Percentiles rank a stretch among this genome's conserved stretches.
phyloP scores from a whole-genome alignment of 2,797 vertebrate species.

The Sandelia bainsii region DNA sequence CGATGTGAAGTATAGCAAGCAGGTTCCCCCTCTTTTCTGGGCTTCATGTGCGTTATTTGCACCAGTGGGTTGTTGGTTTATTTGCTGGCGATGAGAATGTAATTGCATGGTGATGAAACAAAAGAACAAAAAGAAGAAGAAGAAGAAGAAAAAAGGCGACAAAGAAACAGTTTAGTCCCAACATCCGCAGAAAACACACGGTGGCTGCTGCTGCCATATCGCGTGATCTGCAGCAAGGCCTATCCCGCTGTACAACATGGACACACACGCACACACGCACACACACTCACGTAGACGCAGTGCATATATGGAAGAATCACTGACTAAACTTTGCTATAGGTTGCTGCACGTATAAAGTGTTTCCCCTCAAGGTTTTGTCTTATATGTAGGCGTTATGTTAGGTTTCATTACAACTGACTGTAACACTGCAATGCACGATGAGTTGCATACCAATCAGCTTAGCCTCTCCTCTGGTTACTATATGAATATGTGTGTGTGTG shows the following conservation, averaged over 20 bases:
- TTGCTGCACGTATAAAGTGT: not conserved
- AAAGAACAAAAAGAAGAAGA: not conserved
- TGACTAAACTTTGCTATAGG: not conserved
- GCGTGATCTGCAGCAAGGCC: constrained; percentile 68
- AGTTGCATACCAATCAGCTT: constrained; percentile 72
- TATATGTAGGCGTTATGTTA: constrained; percentile 40
- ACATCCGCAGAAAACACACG: constrained; percentile 59
- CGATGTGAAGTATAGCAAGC: constrained; percentile 71
- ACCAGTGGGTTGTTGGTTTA: constrained; percentile 5
- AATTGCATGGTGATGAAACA: constrained; percentile 28
- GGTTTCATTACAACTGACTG: constrained; percentile 58
- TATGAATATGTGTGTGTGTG: constrained; percentile 18
- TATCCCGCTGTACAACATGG: constrained; percentile 32
- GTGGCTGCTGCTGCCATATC: constrained; percentile 59
- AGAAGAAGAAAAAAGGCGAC: constrained; percentile 25
- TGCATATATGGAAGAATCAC: constrained; percentile 5
- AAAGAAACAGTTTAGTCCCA: constrained; percentile 43
- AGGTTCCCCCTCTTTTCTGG: constrained; percentile 34
- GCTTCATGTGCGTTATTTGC: constrained; percentile 14
- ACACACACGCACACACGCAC: constrained; percentile 23
- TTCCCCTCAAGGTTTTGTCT: not conserved
- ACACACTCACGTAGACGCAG: constrained; percentile 14
- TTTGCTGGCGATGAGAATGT: constrained; percentile 18
- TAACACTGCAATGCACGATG: constrained; percentile 64
- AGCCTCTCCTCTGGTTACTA: constrained; percentile 18